Conservation (phyloP, 2,888 invertebrate genomes). For the Escarpia spicata region DNA sequence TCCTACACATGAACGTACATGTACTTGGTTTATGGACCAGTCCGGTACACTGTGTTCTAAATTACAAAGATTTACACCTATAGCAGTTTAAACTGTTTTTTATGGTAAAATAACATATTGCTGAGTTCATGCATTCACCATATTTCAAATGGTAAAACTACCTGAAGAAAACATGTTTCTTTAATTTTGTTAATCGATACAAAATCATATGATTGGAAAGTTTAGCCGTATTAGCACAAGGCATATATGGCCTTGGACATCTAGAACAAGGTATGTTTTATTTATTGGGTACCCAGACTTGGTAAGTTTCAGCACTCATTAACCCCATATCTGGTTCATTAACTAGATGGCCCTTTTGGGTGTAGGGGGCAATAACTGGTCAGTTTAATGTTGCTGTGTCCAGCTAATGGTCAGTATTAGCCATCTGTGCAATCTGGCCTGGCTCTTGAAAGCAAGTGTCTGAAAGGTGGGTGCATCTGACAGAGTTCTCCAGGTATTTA, state of each 20-base stretch:
- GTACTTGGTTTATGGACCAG: background rate
- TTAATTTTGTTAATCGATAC: background rate
- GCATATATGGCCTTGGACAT: background rate
- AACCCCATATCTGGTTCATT: background rate
- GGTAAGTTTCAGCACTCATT: background rate
- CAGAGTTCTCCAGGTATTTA: too few relatives aligned
- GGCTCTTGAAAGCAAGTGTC: background rate
- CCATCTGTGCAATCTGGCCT: constrained; percentile 5
- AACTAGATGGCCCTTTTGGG: background rate
- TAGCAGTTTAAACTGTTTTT: background rate
- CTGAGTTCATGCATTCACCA: background rate
- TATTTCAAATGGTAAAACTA: background rate
- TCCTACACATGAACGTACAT: background rate
- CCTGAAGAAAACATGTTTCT: background rate
- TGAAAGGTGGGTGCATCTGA: too few relatives aligned
- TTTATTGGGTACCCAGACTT: background rate
- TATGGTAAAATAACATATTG: background rate
- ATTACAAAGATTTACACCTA: background rate
- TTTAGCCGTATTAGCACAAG: background rate
- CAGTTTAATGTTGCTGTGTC: background rate
- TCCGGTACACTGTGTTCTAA: background rate
- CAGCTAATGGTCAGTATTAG: background rate
- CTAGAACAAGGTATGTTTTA: background rate
- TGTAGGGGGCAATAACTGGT: background rate
- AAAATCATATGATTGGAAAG: background rate